Percentiles rank a stretch among this genome's conserved stretches.
phyloP scores from a whole-genome alignment of 1,140 invertebrate species.

The Octopus bimaculoides region DNA sequence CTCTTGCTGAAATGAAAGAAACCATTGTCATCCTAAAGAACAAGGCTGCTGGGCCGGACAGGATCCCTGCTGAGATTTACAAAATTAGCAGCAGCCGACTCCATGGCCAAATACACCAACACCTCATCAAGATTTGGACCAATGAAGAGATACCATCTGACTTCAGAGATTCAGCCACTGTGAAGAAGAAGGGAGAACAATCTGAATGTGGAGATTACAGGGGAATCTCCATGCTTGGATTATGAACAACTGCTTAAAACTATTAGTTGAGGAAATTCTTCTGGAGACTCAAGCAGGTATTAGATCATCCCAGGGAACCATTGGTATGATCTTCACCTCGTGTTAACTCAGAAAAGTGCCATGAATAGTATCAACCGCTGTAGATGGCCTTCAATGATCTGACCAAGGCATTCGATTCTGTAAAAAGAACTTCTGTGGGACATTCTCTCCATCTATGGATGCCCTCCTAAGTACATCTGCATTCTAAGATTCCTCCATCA shows the following conservation, averaged over 20 bases:
- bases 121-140: not conserved
- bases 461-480: not conserved
- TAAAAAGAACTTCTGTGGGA: not conserved
- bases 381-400: not conserved
- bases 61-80: not conserved
- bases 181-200: not conserved
- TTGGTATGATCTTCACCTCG: not conserved
- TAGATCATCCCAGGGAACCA: not conserved
- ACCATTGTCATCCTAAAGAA: not conserved
- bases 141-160: not conserved
- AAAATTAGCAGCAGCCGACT: not conserved
- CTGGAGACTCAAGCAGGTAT: not conserved
- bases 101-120: not conserved
- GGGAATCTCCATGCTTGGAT: not conserved
- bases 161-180: not conserved
- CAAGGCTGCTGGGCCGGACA: not conserved
- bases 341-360: not conserved
- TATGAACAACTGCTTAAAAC: not conserved
- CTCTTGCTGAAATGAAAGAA: not conserved
- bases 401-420: not conserved
- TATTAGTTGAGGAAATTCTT: not conserved
- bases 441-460: not conserved
- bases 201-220: not conserved
- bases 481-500: not conserved
- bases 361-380: not conserved